Evolutionary conservation across 30 jellyfish, hydroid and myxozoan species (phyloP), one percentile per base, ranked within the genome.

Genomic region (Rhopilema esculentum): DNA sequence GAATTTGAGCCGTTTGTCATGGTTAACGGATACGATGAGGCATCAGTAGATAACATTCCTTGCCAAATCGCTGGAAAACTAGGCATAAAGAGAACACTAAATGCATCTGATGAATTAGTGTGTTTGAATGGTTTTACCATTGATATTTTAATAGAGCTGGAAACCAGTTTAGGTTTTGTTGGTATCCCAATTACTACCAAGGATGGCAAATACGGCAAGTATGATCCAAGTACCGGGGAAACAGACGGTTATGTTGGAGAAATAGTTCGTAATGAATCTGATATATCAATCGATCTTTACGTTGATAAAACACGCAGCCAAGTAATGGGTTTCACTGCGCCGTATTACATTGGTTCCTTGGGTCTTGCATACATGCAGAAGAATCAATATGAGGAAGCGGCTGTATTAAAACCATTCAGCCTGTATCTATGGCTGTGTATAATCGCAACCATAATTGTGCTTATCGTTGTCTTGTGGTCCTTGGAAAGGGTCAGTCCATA

Each of bases 101-200:
- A 40, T 40, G 57, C 9, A 40, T 40, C 57, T 40, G 57, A 40
- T 12, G 12, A 40, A 40, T 12, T 40, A 40, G 57, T 79, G 4
- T 79, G 89, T 32, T 70, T 66, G 65, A 22, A 79, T 64, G 89
- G 89, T 1, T 79, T 79, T 28, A n/a, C 68, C 7, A 65, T 79
- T 64, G 89, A 79, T 48, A 32, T 79, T 9, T 61, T 79, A 17
- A 69, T 50, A 27, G 19, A 15, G 17, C 70, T 79, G 6, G 69
- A 31, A 79, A 31, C 65, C 51, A 79, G 16, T n/a, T 22, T 79
- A n/a, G 66, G 51, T 17, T 61, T 79, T 28, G 28, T 25, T 33
- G 32, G 52, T 31, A 66, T 25, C 29, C 24, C 66, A 4, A 19
- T 51, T 1, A 48, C 31, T 7, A 8, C 80, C 6, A 79, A 66